Evolutionary conservation across 2,797 vertebrate species (phyloP).

Genomic region (Nyctibius grandis): DNA sequence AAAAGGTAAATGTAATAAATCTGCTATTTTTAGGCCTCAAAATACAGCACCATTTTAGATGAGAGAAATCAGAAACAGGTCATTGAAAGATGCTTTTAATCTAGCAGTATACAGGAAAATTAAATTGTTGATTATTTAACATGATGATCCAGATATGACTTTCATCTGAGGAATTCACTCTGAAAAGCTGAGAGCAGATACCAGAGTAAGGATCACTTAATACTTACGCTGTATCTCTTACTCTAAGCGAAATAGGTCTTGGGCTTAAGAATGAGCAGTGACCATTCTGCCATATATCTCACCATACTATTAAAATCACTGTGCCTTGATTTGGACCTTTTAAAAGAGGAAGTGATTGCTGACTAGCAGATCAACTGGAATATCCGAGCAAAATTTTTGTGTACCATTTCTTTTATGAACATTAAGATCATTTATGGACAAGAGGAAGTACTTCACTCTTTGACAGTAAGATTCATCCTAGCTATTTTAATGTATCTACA

Average conservation of each 20-base stretch:
- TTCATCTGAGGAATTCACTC: conserved; percentile 10
- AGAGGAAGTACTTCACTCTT: background rate
- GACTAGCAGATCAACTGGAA: background rate
- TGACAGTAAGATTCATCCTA: background rate
- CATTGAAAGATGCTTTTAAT: conserved; percentile 39
- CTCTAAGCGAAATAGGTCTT: background rate
- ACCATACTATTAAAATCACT: background rate
- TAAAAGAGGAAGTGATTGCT: background rate
- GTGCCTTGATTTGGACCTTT: background rate
- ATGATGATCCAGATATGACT: background rate
- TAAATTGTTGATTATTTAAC: background rate
- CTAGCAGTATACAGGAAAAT: background rate
- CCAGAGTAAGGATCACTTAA: background rate
- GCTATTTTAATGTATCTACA: background rate
- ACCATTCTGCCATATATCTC: background rate
- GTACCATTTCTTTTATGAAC: background rate
- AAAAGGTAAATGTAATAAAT: conserved; percentile 38
- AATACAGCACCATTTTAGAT: background rate
- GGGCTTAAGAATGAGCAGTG: background rate
- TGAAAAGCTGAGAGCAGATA: background rate
- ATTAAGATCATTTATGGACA: background rate
- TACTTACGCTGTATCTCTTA: background rate
- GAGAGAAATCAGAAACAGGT: conserved; percentile 37
- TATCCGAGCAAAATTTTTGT: background rate
- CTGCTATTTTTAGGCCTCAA: background rate